phyloP scores from a whole-genome alignment of 1,140 invertebrate species.

The Himalopsyche phryganea region DNA sequence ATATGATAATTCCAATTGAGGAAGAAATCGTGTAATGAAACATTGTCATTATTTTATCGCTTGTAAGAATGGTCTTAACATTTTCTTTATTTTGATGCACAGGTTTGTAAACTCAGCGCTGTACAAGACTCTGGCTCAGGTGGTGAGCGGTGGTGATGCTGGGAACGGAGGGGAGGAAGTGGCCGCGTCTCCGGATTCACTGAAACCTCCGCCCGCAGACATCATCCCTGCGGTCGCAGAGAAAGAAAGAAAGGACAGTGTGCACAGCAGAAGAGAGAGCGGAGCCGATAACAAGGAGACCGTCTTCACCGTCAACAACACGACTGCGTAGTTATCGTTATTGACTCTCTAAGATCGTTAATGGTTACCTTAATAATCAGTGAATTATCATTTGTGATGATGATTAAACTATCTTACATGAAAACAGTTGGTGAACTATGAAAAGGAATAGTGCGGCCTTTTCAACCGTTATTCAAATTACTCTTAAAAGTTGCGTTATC shows the following conservation, averaged over 20 bases:
- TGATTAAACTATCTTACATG: no score
- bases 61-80: no score
- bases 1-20: no score
- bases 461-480: no score
- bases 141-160: conserved; percentile 48
- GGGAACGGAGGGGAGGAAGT: conserved; percentile 3
- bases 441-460: no score
- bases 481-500: no score
- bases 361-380: no score
- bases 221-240: not conserved
- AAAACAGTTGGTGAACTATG: no score
- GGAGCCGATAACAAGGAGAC: conserved; percentile 1
- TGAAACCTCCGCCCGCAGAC: conserved; percentile 6
- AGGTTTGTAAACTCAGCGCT: conserved; percentile 84
- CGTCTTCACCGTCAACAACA: not conserved
- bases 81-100: no score
- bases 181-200: conserved; percentile 16
- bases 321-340: not conserved
- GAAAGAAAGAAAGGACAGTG: conserved; percentile 16
- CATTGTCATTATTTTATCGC: no score
- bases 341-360: not conserved
- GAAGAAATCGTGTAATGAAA: no score
- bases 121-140: conserved; percentile 73
- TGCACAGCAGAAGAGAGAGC: conserved; percentile 11
- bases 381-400: no score